Evolutionary conservation across 2,888 invertebrate genomes (phyloP), one percentile per base, ranked within the genome.

Genomic region (Drosophila koepferae): DNA sequence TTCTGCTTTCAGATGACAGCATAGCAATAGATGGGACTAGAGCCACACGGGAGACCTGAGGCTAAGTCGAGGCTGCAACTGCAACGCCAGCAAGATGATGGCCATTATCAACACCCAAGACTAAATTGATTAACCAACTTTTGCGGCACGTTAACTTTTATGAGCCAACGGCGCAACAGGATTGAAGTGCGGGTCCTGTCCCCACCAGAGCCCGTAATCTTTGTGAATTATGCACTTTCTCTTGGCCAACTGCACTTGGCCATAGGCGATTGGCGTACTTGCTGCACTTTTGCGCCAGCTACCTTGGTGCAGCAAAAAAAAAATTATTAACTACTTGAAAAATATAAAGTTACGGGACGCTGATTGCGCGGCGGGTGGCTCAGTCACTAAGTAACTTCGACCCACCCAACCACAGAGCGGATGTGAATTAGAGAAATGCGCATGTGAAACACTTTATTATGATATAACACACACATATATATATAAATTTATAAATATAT

Each of bases 101-200:
- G 36, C 67, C 54, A 84, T 81, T 72, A 84, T 81, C 81, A 89
- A 86, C 89, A 86, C 89, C 86, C 67, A 43, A 63, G 67, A 66
- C 69, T 66, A 86, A 84, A 86, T 86, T 84, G 89, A 84, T 84
- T 84, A 89, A 76, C 58, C 81, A 89, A 84, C 81, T 84, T 86
- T 83, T 62, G 76, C 74, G 69, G 69, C 70, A 60, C 77, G 76
- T 76, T 65, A 76, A 80, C 46, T 72, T 72, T 56, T 43, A 65
- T 60, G 63, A 54, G 61, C 65, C 41, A 62, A 36, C 59, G 62
- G 75, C 61, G 80, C 63, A 71, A 54, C 41, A 40, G 43, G 48
- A 49, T 62, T 64, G 62, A 69, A 63, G 55, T 60, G 58, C 62
- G 43, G 43, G 0, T n/a, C n/a, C 16, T 44, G 41, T 23, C 46